Base-by-base conservation (phyloP, 92 coral and sea anemone species). In the Zoanthus gigantus region DNA sequence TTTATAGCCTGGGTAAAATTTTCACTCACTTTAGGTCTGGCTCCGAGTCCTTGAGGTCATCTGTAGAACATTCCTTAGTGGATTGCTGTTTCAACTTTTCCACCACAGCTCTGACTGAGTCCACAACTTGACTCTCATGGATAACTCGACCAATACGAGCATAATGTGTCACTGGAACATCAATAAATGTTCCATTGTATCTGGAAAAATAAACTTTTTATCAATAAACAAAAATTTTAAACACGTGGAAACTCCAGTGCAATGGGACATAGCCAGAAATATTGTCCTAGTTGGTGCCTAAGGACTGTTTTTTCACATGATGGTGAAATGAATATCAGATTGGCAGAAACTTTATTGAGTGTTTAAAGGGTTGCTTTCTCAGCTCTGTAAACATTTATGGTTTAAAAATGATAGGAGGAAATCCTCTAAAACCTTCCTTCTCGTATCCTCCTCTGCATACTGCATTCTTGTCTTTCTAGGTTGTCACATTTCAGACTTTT, bases 61-160 rank as follows among this genome's bases (percentile, higher is more conserved):
- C 99, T 0, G 91, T 81, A 2, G 99, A 93, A 77, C 87, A 65
- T 48, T 92, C 81, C 45, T 94, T 91, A 45, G 95, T 90, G 14
- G 95, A 90, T 63, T 97, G 99, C 71, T 94, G 97, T 61, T 97
- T 97, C 57, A 97, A 72, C 74, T 89, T 94, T 72, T 95, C 98
- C 60, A 95, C 88, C 65, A 97, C 89, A 48, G 90, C 94, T 63
- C 98, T 89, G 90, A 97, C 90, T 63, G 98, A 95, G 58, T 97
- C 99, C 9, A 95, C 99, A 1, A 97, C 96, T 72, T 97, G 99
- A 9, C 98, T 97, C 77, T 97, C 99, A 37, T 96, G 98, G 83
- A 97, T 95, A 77, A 91, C 72, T 69, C 94, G 95, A 46, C 93
- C 98, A 81, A 81, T 81, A 47, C 95, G 95, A 6, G 96, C 90